Evolutionary conservation across 2,113 vertebrate genomes (phyloP).

Genomic region (Crotalus horridus): DNA sequence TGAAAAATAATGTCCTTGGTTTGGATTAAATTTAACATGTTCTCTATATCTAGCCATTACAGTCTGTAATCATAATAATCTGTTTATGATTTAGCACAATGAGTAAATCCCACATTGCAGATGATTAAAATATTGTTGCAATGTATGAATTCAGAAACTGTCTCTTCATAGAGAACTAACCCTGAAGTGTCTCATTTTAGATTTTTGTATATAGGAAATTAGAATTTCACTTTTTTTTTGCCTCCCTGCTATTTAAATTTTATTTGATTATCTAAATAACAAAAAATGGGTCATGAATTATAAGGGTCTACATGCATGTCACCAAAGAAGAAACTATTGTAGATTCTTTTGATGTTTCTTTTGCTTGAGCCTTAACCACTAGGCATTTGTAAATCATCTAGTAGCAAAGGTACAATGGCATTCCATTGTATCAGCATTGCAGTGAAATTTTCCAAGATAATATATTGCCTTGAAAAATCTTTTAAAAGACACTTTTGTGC

Average conservation of each 20-base stretch:
- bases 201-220: constrained; percentile 6
- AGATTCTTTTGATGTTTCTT: constrained; percentile 33
- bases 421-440: constrained; percentile 28
- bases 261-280: constrained; percentile 43
- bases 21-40: not conserved
- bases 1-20: not conserved
- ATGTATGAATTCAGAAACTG: not conserved
- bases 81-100: not conserved
- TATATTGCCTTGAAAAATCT: constrained; percentile 19
- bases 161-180: not conserved
- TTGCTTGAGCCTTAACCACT: constrained; percentile 40
- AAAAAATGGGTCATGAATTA: constrained; percentile 40
- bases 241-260: constrained; percentile 29
- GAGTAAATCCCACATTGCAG: not conserved
- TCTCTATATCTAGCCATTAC: not conserved
- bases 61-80: not conserved
- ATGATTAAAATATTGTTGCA: not conserved
- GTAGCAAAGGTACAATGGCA: constrained; percentile 11
- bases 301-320: constrained; percentile 50
- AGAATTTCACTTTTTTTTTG: constrained; percentile 30
- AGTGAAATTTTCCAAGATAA: constrained; percentile 20
- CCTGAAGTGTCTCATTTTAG: not conserved
- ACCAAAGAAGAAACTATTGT: constrained; percentile 50
- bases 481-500: constrained; percentile 7
- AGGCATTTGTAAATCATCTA: constrained; percentile 30